Conservation (phyloP, 2,113 vertebrate genomes). For the Myiopsitta monachus region DNA sequence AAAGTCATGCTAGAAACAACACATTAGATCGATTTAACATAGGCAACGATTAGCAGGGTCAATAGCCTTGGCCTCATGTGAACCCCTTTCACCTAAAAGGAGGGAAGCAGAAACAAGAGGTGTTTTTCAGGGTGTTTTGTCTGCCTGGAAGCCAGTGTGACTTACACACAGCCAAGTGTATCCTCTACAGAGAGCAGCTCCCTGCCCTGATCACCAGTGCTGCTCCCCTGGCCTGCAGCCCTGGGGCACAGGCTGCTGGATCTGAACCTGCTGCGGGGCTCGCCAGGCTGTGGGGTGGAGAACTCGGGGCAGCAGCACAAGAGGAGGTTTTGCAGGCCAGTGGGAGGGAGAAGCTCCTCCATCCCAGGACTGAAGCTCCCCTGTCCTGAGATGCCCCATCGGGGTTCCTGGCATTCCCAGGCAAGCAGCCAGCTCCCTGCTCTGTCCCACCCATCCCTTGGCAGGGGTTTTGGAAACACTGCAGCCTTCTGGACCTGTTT, state of each 20-base stretch:
- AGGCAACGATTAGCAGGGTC: background rate
- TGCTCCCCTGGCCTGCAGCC: background rate
- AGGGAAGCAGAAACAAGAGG: background rate
- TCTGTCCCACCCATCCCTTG: constrained; percentile 36
- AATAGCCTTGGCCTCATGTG: background rate
- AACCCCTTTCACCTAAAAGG: background rate
- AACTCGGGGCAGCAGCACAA: background rate
- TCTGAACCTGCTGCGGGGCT: rapidly evolving
- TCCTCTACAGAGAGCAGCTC: background rate
- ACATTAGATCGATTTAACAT: background rate
- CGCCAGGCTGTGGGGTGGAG: background rate
- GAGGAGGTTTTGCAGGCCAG: background rate
- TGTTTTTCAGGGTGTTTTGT: background rate
- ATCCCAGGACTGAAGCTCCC: background rate
- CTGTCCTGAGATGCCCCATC: background rate
- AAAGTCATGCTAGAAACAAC: background rate
- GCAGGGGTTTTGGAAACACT: constrained; percentile 45
- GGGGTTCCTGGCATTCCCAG: background rate
- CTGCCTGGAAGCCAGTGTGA: background rate
- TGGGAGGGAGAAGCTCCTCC: background rate
- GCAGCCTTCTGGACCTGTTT: constrained; percentile 28
- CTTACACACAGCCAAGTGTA: background rate
- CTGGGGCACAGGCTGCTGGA: background rate
- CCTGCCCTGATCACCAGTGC: background rate
- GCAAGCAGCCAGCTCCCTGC: background rate